These are phyloP conservation scores for Bubalus kerabau DNA, from an alignment of 2,113 vertebrate species.

Conservation along the genomic window DNA sequence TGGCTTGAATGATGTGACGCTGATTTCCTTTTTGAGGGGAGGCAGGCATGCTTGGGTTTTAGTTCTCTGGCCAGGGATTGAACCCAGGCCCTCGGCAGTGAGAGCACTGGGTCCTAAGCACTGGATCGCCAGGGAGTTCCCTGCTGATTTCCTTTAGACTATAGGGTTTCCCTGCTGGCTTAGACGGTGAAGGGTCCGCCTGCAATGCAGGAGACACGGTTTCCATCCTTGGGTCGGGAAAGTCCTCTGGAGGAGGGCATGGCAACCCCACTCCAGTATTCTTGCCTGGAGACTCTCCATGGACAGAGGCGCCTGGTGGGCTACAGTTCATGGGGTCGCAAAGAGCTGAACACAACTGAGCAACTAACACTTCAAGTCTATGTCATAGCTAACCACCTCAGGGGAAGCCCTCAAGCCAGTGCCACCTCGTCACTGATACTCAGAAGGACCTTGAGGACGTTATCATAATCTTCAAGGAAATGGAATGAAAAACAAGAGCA, in stretches of 20 bases:
- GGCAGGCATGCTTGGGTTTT: not conserved
- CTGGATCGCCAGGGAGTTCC: not conserved
- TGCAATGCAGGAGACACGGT: not conserved
- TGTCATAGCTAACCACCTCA: not conserved
- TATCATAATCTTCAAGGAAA: not conserved
- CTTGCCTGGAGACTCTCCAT: not conserved
- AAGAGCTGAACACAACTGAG: not conserved
- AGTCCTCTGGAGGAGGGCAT: not conserved
- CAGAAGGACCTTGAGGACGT: not conserved
- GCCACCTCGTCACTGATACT: not conserved
- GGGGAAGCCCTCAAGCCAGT: not conserved
- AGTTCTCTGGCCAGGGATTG: not conserved
- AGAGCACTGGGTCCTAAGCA: not conserved
- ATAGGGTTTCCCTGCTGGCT: not conserved
- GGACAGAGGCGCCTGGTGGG: not conserved
- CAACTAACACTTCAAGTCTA: not conserved
- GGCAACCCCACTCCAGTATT: not conserved
- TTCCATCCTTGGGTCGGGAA: not conserved
- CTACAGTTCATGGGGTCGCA: not conserved
- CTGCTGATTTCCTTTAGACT: not conserved
- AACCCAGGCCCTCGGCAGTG: not conserved
- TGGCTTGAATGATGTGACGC: not conserved
- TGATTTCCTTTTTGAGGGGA: not conserved
- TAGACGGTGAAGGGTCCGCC: not conserved
- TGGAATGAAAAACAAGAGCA: not conserved